Evolutionary conservation across 2,113 vertebrate genomes (phyloP).

Genomic region (Rhynchopsitta pachyrhyncha): DNA sequence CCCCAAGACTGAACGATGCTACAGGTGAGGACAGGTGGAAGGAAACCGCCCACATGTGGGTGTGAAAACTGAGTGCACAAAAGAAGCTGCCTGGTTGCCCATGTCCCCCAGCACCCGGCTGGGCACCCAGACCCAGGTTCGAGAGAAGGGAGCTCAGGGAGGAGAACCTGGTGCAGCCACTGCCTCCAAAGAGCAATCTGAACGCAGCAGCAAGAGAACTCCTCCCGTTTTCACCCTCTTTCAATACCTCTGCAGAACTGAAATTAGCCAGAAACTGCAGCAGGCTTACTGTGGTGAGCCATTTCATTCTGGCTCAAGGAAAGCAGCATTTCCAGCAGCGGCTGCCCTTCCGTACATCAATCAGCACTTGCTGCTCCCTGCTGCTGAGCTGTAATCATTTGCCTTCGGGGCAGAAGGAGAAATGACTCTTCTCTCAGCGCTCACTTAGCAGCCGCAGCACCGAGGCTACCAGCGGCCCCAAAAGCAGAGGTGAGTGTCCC

Average conservation of each 20-base stretch:
- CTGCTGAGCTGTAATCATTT: background rate
- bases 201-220: background rate
- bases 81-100: background rate
- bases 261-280: background rate
- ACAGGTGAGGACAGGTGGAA: background rate
- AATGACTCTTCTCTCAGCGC: background rate
- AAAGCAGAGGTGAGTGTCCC: background rate
- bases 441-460: background rate
- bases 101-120: accelerated
- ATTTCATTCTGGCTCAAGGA: background rate
- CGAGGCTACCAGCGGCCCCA: background rate
- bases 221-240: background rate
- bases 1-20: background rate
- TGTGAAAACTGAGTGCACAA: background rate
- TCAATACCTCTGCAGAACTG: background rate
- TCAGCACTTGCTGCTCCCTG: background rate
- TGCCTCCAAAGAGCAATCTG: background rate
- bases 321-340: background rate
- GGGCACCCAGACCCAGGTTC: accelerated
- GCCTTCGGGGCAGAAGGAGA: background rate
- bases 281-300: background rate
- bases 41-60: background rate
- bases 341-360: background rate
- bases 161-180: background rate
- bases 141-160: background rate